Base-by-base conservation (phyloP, 2,888 invertebrate species). In the Nipponacmea schrenckii region DNA sequence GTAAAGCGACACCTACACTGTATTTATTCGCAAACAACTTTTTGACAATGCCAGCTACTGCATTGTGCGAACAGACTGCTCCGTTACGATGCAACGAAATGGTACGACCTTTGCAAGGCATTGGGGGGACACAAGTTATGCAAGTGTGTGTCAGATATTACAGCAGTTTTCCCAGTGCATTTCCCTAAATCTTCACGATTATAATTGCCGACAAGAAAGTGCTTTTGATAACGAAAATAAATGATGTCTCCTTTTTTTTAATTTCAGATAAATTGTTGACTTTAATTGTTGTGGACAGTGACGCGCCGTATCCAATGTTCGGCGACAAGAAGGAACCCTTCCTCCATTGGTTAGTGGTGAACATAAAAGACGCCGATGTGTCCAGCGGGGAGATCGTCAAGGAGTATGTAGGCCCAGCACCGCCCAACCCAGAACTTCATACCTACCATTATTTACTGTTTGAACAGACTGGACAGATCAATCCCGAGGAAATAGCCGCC, bases 331-430 rank as follows among this genome's bases (percentile, higher is more conserved):
- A 63, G 0, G 64, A 72, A 7, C 80, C 80, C 8, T 68, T 80
- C 31, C 67, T 77, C 17, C 80, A 80, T 66, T 80, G 80, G 81
- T 62, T 77, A 27, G 76, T 80, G 10, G 67, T 75, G 62, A 81
- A 81, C 71, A 80, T 80, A 62, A 67, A 68, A 24, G 71, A 77
- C 48, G 79, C 75, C 7, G 72, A 76, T 45, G 69, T 80, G 17
- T 68, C 70, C 10, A 70, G 69, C 8, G 81, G 81, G 27, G 70
- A 80, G 56, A 73, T 68, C 12, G 72, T 80, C 8, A 70, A 68
- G 46, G 26, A 31, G 0, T 81, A 81, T 71, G 68, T 72, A 24
- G 78, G 78, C 0, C 78, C 78, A 0, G 70, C 72, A 0, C 79
- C 78, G 5, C 79, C 78, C 0, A 74, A 78, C 50, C 63, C 62